phyloP scores from a whole-genome alignment of 1,140 invertebrate species.

The Leptopilina boulardi region DNA sequence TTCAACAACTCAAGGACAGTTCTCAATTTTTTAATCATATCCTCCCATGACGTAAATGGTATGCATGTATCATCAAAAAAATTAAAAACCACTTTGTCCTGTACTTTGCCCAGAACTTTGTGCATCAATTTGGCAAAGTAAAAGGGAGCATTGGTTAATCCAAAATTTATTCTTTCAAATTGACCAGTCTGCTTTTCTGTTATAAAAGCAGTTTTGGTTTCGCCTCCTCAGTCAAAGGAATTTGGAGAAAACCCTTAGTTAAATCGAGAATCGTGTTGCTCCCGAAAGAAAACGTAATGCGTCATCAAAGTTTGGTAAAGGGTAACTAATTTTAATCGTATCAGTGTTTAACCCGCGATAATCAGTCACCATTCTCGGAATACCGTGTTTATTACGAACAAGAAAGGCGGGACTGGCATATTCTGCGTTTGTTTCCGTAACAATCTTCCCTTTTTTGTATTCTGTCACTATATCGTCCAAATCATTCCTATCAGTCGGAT shows the following conservation, averaged over 20 bases:
- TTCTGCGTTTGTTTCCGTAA: slow-evolving; percentile 47
- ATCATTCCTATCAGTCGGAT: not conserved
- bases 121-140: slow-evolving; percentile 41
- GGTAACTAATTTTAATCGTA: no score
- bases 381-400: slow-evolving; percentile 58
- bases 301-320: slow-evolving; percentile 49
- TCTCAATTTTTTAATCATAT: not conserved
- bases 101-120: not conserved
- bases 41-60: not conserved
- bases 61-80: no score
- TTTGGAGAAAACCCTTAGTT: slow-evolving; percentile 39
- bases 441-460: slow-evolving; percentile 8
- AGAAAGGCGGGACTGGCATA: slow-evolving; percentile 52
- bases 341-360: slow-evolving; percentile 70
- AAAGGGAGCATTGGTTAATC: no score
- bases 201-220: no score
- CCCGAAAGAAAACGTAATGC: slow-evolving; percentile 48
- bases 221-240: slow-evolving; percentile 34
- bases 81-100: not conserved
- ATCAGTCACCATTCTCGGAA: slow-evolving; percentile 55
- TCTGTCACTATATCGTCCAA: not conserved
- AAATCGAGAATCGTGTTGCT: slow-evolving; percentile 50
- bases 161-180: no score
- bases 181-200: no score
- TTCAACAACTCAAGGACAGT: slow-evolving; percentile 15